Evolutionary conservation across 2,888 invertebrate species (phyloP).

Genomic region (Blastobasis adustella): DNA sequence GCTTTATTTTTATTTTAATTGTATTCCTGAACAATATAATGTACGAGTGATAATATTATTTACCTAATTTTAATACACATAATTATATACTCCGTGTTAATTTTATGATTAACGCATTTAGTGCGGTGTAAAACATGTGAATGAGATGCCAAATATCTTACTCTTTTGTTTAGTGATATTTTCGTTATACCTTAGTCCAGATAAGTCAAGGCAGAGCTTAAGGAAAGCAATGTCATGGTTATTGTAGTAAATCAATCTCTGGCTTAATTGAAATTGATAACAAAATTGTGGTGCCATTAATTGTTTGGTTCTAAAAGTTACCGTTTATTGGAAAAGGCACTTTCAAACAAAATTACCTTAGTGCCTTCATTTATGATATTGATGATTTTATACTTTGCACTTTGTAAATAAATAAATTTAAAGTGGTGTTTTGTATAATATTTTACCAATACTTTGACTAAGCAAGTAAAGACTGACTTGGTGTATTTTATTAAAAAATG

Average conservation of each 20-base stretch:
- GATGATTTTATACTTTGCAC: conserved; percentile 8
- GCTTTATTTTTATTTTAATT: conserved; percentile 30
- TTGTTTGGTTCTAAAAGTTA: conserved; percentile 31
- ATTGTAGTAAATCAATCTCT: not conserved
- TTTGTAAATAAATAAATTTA: conserved; percentile 9
- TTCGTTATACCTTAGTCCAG: conserved; percentile 34
- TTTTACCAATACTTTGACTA: conserved; percentile 64
- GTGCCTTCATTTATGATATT: conserved; percentile 28
- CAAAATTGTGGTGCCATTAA: conserved; percentile 37
- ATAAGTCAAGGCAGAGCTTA: conserved; percentile 35
- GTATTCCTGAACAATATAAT: conserved; percentile 41
- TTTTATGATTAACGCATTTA: conserved; percentile 27
- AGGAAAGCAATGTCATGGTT: conserved; percentile 8
- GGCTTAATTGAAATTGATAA: conserved; percentile 1
- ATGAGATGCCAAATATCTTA: conserved; percentile 68
- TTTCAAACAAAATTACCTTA: conserved; percentile 9
- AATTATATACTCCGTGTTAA: conserved; percentile 35
- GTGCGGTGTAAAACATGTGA: conserved; percentile 48
- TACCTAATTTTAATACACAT: conserved; percentile 22
- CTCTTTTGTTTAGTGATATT: conserved; percentile 37
- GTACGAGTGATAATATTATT: conserved; percentile 42
- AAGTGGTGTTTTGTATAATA: conserved; percentile 20
- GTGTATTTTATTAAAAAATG: conserved; percentile 48
- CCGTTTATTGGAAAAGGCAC: conserved; percentile 26
- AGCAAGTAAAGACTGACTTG: conserved; percentile 74